Evolutionary conservation across 2,113 vertebrate species (phyloP).

Genomic region (Leptobrachium ailaonicum): DNA sequence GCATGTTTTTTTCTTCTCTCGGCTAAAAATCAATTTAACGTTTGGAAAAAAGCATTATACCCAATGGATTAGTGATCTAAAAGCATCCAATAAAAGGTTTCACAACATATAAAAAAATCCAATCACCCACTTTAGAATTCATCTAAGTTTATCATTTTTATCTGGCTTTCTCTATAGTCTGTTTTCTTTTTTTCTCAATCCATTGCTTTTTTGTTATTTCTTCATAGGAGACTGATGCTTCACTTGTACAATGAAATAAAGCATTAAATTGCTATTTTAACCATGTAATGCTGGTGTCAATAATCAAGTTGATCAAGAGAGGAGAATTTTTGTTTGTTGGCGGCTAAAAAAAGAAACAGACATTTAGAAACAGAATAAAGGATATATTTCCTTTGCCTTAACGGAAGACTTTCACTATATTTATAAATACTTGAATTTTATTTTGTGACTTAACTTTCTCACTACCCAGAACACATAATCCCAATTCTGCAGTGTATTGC

Average conservation of each 20-base stretch:
- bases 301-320: not conserved
- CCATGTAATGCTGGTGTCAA: not conserved
- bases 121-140: conserved; percentile 36
- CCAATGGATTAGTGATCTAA: conserved; percentile 41
- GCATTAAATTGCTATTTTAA: conserved; percentile 5
- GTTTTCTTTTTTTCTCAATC: conserved; percentile 22
- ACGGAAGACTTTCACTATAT: no score
- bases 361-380: no score
- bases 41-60: conserved; percentile 31
- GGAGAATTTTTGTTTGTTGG: no score
- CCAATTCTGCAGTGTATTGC: no score
- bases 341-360: no score
- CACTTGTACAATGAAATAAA: conserved; percentile 26
- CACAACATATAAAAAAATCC: conserved; percentile 33
- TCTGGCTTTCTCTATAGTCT: conserved; percentile 6
- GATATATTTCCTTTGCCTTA: no score
- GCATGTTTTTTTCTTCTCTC: conserved; percentile 22
- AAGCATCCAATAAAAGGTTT: conserved; percentile 38
- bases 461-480: no score
- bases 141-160: conserved; percentile 34
- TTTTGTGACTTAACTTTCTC: no score
- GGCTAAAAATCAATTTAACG: conserved; percentile 42
- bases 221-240: conserved; percentile 30
- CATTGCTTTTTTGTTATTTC: conserved; percentile 25
- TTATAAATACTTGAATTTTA: no score